Evolutionary conservation across 2,888 invertebrate genomes (phyloP), one percentile per base, ranked within the genome.

Genomic region (Siphlonurus alternatus): DNA sequence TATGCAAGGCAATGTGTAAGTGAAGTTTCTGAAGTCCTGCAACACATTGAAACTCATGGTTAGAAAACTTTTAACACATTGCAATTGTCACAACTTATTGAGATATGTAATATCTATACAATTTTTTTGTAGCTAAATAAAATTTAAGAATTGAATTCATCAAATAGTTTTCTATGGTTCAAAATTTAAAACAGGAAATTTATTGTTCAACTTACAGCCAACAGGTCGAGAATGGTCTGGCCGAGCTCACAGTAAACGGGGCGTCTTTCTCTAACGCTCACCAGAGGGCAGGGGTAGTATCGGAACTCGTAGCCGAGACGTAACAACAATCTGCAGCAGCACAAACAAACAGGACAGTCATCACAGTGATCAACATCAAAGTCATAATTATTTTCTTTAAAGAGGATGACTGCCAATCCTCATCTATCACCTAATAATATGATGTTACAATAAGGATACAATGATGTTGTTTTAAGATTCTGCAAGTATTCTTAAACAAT

Each of bases 231-330:
- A 66, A 93, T 89, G 10, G 92, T 92, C 73, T 91, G 90, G 1
- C 91, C 90, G 65, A 92, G 87, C 77, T 92, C 91, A 25, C 83
- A 87, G 73, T 87, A 93, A 2, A 91, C 86, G 1, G 91, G 85
- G 69, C 87, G 86, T 18, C 92, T 78, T 71, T 85, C 81, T 23
- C 89, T 79, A 20, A 87, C 83, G 20, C 89, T 89, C 62, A 92
- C 84, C 67, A 92, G 77, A 1, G 91, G 89, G 72, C 88, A 88
- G 0, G 92, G 92, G 75, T 93, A 93, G 72, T 89, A 91, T 67
- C 89, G 82, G 76, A 86, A 90, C 73, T 91, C 89, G 2, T 90
- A 89, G 1, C 92, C 92, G 38, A 93, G 77, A 65, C 92, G 80
- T 63, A 93, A 75, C 72, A 91, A 80, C 38, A 93, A 76, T 15